phyloP scores from a whole-genome alignment of 2,888 invertebrate genomes.

The Pantelozetes paolii region DNA sequence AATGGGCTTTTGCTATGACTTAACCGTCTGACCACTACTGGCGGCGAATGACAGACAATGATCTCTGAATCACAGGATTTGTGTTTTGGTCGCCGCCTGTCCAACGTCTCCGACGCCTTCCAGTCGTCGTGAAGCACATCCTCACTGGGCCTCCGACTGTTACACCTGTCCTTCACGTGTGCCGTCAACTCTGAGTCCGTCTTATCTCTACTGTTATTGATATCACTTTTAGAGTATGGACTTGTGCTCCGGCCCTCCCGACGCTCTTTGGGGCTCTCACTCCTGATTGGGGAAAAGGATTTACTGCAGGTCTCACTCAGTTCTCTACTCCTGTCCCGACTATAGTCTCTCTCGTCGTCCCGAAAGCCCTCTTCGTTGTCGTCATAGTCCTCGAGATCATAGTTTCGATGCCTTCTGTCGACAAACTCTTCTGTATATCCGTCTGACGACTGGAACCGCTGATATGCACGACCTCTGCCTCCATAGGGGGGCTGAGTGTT shows the following conservation, averaged over 20 bases:
- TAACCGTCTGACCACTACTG: constrained; percentile 47
- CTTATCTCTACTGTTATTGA: constrained; percentile 32
- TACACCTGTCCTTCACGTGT: neutral
- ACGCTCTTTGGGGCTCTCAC: constrained; percentile 37
- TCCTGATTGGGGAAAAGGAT: constrained; percentile 8
- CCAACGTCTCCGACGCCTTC: constrained; percentile 41
- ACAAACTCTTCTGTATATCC: constrained; percentile 46
- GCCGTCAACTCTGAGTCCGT: constrained; percentile 4
- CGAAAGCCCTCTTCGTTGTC: constrained; percentile 29
- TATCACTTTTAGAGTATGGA: constrained; percentile 34
- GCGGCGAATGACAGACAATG: constrained; percentile 50
- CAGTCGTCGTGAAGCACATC: constrained; percentile 31
- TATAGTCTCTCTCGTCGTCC: constrained; percentile 18
- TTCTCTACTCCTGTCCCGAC: constrained; percentile 15
- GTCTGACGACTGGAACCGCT: constrained; percentile 4
- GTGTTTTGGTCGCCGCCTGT: constrained; percentile 43
- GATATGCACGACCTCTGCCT: constrained; percentile 24
- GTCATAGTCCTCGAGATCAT: constrained; percentile 35
- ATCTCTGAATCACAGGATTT: constrained; percentile 50
- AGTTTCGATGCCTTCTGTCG: constrained; percentile 42
- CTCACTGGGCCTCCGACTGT: constrained; percentile 31
- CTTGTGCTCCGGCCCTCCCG: constrained; percentile 40
- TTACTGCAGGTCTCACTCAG: constrained; percentile 30
- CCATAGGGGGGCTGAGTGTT: constrained; percentile 18
- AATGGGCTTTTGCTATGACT: constrained; percentile 48